Percentiles rank a stretch among this genome's conserved stretches.
Conservation (phyloP, 2,113 vertebrate species). For the Colistium nudipinnis region DNA sequence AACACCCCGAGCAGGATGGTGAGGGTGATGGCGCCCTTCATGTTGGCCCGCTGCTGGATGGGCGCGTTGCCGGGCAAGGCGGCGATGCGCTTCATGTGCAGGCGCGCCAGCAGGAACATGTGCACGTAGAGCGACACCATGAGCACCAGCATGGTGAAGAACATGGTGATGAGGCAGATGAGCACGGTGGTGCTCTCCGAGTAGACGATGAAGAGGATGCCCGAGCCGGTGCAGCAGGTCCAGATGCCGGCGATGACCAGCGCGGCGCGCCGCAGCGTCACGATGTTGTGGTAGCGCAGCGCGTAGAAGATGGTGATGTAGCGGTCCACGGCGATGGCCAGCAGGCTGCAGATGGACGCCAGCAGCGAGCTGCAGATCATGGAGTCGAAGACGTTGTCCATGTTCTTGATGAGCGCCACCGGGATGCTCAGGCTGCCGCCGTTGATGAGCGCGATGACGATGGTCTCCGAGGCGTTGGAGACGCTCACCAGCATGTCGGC, state of each 20-base stretch:
- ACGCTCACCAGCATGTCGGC: constrained; percentile 96
- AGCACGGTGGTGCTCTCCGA: constrained; percentile 91
- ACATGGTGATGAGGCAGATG: constrained; percentile 93
- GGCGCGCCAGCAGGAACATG: constrained; percentile 94
- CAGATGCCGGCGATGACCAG: constrained; percentile 88
- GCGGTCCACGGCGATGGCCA: constrained; percentile 94
- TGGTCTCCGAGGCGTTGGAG: constrained; percentile 93
- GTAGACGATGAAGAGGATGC: constrained; percentile 92
- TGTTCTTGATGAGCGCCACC: constrained; percentile 84
- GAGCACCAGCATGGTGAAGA: constrained; percentile 95
- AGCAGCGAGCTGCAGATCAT: constrained; percentile 96
- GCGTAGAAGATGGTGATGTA: constrained; percentile 98
- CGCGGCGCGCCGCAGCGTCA: constrained; percentile 86
- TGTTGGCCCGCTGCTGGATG: constrained; percentile 89
- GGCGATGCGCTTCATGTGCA: constrained; percentile 92
- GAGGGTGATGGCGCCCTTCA: constrained; percentile 94
- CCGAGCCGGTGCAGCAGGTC: constrained; percentile 87
- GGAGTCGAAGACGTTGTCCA: constrained; percentile 96
- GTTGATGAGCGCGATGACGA: constrained; percentile 90
- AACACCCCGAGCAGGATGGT: constrained; percentile 95
- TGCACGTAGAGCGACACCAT: constrained; percentile 96
- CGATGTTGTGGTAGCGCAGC: constrained; percentile 93
- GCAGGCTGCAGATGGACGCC: constrained; percentile 94
- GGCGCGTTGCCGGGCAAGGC: constrained; percentile 86
- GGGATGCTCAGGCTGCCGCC: constrained; percentile 81